Conservation (phyloP, 2,113 vertebrate species). For the Vombatus ursinus region DNA sequence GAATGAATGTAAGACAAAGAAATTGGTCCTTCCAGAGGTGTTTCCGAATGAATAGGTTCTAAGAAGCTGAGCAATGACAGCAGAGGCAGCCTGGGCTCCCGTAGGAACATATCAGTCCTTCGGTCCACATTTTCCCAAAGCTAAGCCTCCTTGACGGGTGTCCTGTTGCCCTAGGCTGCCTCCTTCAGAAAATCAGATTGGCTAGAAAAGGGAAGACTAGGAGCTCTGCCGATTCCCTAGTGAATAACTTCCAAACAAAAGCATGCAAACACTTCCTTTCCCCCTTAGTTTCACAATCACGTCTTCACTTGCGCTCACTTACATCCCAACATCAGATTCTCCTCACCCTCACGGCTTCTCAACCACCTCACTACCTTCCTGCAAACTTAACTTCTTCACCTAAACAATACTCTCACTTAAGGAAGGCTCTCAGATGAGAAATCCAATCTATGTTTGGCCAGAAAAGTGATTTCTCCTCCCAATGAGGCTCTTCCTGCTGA, state of each 20-base stretch:
- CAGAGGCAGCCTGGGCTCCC: neutral
- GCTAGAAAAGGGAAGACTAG: conserved; percentile 41
- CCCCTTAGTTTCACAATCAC: conserved; percentile 17
- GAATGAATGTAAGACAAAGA: conserved; percentile 1
- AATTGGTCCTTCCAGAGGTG: neutral
- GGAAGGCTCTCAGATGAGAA: neutral
- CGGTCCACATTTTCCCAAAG: neutral
- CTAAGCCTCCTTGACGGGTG: neutral
- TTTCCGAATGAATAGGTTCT: conserved; percentile 35
- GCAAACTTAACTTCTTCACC: neutral
- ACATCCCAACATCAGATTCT: neutral
- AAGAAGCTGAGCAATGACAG: neutral
- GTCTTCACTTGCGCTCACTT: conserved; percentile 7
- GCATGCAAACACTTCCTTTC: conserved; percentile 17
- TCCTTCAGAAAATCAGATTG: conserved; percentile 46
- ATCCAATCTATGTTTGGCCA: neutral
- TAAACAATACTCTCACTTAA: neutral
- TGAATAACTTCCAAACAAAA: conserved; percentile 62
- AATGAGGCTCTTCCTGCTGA: fast-evolving
- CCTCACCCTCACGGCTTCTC: conserved; percentile 39
- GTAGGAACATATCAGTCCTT: fast-evolving
- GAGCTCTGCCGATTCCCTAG: conserved; percentile 33
- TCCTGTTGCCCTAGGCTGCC: fast-evolving
- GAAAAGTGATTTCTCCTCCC: neutral
- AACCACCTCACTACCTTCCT: conserved; percentile 53